Conservation (phyloP, 2,113 vertebrate species). For the Scomber scombrus region DNA sequence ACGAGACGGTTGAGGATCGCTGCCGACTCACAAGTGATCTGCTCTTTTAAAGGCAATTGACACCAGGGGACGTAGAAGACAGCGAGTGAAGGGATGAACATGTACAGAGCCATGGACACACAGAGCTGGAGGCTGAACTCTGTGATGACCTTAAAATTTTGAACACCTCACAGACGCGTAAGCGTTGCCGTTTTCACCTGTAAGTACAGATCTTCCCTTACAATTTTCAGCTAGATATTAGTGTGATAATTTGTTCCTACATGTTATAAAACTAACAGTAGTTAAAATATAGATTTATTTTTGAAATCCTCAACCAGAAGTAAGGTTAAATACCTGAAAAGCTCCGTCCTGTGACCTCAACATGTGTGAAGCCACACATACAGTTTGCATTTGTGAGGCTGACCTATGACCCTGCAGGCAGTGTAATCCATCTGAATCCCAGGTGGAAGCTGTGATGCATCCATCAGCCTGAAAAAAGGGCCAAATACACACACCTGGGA, state of each 20-base stretch:
- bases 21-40: neutral
- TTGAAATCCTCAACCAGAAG: neutral
- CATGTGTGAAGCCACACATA: neutral
- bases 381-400: slow-evolving; percentile 4
- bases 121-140: slow-evolving; percentile 29
- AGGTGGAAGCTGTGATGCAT: slow-evolving; percentile 33
- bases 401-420: slow-evolving; percentile 56
- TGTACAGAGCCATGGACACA: slow-evolving; percentile 41
- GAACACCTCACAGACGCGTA: slow-evolving; percentile 13
- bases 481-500: slow-evolving; percentile 41
- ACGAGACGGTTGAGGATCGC: slow-evolving; percentile 25
- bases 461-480: slow-evolving; percentile 30
- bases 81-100: slow-evolving; percentile 18
- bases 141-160: slow-evolving; percentile 35
- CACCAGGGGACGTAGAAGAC: neutral
- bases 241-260: neutral
- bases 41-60: slow-evolving; percentile 6
- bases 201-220: slow-evolving; percentile 68
- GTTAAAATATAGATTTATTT: neutral
- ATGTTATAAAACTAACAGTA: neutral
- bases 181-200: slow-evolving; percentile 42
- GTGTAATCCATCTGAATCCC: slow-evolving; percentile 43
- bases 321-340: neutral
- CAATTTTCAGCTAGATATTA: slow-evolving; percentile 5
- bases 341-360: neutral